Evolutionary conservation across 2,888 invertebrate species (phyloP).

Genomic region (Dryomyza anilis): DNA sequence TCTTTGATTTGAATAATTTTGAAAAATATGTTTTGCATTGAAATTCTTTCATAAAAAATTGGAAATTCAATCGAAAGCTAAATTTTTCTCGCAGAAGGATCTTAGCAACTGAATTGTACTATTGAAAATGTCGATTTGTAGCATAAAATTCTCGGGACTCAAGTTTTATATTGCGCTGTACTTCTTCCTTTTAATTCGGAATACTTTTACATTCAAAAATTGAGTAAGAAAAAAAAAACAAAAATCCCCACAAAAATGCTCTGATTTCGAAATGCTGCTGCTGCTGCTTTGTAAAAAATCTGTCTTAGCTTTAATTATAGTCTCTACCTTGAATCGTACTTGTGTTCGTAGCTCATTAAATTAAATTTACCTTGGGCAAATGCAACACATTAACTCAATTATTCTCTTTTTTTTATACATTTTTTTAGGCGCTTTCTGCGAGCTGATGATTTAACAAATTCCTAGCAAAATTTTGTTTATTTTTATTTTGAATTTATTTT

Average conservation of each 20-base stretch:
- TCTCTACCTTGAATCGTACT: background rate
- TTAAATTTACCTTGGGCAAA: slow-evolving; percentile 12
- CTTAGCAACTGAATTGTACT: no score
- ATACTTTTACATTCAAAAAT: background rate
- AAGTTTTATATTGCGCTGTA: no score
- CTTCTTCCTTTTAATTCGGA: no score
- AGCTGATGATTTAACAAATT: slow-evolving; percentile 29
- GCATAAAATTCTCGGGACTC: background rate
- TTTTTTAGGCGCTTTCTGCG: slow-evolving; percentile 36
- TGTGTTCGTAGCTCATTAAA: background rate
- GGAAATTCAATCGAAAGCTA: no score
- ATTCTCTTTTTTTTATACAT: slow-evolving; percentile 26
- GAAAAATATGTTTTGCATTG: no score
- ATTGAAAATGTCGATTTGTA: background rate
- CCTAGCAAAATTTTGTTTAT: slow-evolving; percentile 27
- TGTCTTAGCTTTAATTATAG: background rate
- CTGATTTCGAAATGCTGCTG: background rate
- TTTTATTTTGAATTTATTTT: background rate
- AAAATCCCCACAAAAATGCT: background rate
- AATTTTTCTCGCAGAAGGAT: no score
- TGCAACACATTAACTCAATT: slow-evolving; percentile 1
- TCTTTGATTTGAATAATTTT: no score
- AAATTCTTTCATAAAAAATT: no score
- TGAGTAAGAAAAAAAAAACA: background rate
- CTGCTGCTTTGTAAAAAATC: background rate